phyloP scores from a whole-genome alignment of 2,888 invertebrate species.

The Elegia similella region DNA sequence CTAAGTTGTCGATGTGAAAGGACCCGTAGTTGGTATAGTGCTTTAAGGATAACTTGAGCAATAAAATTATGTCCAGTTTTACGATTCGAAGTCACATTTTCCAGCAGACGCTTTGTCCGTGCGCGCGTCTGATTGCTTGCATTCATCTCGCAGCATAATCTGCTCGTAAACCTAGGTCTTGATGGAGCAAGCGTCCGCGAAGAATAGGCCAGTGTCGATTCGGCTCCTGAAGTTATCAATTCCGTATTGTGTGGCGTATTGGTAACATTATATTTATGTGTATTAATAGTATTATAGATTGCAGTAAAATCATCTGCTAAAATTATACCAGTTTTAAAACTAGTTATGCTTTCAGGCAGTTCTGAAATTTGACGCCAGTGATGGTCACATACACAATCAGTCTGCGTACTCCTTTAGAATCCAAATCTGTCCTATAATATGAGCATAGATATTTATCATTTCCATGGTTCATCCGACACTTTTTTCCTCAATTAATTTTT shows the following conservation, averaged over 20 bases:
- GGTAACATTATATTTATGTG: neutral
- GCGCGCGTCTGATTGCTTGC: conserved; percentile 67
- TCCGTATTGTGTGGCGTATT: conserved; percentile 2
- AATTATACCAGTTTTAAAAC: neutral
- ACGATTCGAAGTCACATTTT: conserved; percentile 76
- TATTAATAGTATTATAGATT: neutral
- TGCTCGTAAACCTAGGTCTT: conserved; percentile 66
- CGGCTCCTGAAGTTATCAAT: conserved; percentile 11
- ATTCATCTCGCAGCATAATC: conserved; percentile 73
- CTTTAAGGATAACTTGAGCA: conserved; percentile 49
- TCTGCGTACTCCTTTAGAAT: too few relatives aligned
- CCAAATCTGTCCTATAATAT: too few relatives aligned
- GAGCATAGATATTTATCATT: too few relatives aligned
- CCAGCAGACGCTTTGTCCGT: conserved; percentile 72
- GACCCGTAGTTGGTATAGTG: conserved; percentile 41
- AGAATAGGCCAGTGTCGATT: conserved; percentile 21
- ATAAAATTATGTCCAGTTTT: conserved; percentile 71
- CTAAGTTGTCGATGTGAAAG: neutral
- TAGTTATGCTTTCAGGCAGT: too few relatives aligned
- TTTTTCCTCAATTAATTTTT: too few relatives aligned
- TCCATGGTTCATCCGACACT: too few relatives aligned
- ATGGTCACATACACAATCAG: too few relatives aligned
- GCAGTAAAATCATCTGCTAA: neutral
- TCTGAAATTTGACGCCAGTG: too few relatives aligned
- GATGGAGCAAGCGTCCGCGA: conserved; percentile 45